Evolutionary conservation across 2,888 invertebrate genomes (phyloP).

Genomic region (Alentia gelatinosa): DNA sequence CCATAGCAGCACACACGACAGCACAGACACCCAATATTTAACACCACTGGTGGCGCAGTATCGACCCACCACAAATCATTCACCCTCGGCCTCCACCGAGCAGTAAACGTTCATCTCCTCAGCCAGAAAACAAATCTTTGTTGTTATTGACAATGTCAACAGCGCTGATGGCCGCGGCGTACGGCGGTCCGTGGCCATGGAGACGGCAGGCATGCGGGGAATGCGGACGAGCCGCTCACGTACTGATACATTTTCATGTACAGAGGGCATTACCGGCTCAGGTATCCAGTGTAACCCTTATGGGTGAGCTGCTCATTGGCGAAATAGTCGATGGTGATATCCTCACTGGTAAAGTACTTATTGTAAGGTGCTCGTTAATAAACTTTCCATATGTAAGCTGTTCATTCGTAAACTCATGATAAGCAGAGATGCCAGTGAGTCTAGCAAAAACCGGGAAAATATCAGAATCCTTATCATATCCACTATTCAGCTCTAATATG

Average conservation of each 20-base stretch:
- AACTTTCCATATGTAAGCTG: no score
- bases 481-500: no score
- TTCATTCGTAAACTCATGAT: no score
- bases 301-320: not conserved
- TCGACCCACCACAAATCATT: not conserved
- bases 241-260: not conserved
- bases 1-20: no score
- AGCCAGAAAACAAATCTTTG: constrained; percentile 12
- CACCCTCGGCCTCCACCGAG: not conserved
- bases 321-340: no score
- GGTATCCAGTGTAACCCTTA: not conserved
- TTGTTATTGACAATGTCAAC: constrained; percentile 14
- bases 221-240: not conserved
- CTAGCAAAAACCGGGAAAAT: no score
- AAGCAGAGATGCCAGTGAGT: no score
- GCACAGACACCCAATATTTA: no score
- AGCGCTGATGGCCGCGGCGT: not conserved
- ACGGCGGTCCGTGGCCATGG: not conserved
- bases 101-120: not conserved
- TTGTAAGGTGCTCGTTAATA: no score
- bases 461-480: no score
- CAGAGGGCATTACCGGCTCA: not conserved
- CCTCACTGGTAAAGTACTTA: no score
- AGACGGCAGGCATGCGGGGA: not conserved
- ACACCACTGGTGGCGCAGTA: no score